Base-by-base conservation (phyloP, 2,113 vertebrate genomes). In the Blennius ocellaris region DNA sequence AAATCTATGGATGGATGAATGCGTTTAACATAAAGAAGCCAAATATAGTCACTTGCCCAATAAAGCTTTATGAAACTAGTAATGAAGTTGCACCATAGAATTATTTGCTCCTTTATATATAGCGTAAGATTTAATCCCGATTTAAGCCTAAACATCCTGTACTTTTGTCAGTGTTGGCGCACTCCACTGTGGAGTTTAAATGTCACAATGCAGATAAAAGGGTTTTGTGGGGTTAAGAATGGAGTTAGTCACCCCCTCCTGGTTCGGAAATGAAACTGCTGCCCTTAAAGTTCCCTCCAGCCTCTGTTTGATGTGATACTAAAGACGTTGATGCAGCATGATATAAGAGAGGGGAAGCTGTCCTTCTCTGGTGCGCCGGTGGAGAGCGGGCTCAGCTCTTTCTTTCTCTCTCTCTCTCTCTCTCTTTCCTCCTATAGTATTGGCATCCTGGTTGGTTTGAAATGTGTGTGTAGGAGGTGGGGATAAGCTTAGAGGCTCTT, bases 401-500 rank as follows among this genome's bases (percentile, higher is more conserved):
- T 63, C 41, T 21, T 4, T 30, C 21, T 30, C 21, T 30, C 21
- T 30, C 21, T 30, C 21, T 30, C 21, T 30, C 21, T 30, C 21
- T 30, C 21, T 30, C 8, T 69, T 30, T 67, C 37, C 55, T 44
- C 68, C 54, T 17, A 43, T 16, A 47, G 40, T 40, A 15, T 6
- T 69, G 57, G 50, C 9, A 41, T 67, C 65, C 48, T 49, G 54
- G 63, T 6, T 43, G 67, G 68, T 63, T 80, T 56, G 45, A 15
- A 61, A 17, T 30, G 47, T 43, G 69, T 75, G 69, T 75, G 76
- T 66, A 62, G 66, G 57, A 65, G 63, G 59, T 43, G 16, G 30
- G 55, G 65, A 73, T 12, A 51, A 40, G 68, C 49, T 67, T 0
- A 7, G 45, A 57, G 47, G 45, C 36, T 7, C 47, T 48, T 69